Conservation (phyloP, 2,797 vertebrate genomes). For the Sebastes melanostomus region DNA sequence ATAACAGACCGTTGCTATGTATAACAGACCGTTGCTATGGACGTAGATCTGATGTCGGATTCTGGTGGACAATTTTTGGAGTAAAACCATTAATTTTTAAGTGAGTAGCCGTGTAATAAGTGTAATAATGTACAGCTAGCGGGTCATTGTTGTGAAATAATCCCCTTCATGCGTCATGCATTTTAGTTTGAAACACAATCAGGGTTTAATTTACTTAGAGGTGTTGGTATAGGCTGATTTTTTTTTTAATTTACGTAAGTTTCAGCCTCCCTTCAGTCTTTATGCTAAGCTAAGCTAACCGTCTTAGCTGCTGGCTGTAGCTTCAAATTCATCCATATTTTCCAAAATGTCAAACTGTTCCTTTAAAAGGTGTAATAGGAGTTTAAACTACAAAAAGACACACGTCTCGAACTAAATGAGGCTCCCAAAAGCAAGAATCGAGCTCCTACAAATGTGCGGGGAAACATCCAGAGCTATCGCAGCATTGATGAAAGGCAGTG, state of each 20-base stretch:
- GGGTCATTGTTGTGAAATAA: no score
- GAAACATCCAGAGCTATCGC: background rate
- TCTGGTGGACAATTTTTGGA: no score
- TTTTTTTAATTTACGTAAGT: background rate
- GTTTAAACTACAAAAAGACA: background rate
- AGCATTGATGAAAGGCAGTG: slow-evolving; percentile 44
- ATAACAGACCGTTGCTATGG: no score
- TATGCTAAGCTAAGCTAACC: background rate
- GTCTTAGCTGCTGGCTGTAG: background rate
- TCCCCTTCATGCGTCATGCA: no score
- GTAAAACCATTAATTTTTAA: no score
- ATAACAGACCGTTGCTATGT: no score
- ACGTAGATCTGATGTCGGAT: no score
- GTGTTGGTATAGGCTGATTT: background rate
- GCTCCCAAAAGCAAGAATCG: background rate
- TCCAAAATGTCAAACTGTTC: background rate
- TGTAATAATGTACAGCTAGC: no score
- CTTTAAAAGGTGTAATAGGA: background rate
- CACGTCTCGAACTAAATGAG: background rate
- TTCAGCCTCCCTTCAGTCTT: background rate
- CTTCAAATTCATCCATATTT: background rate
- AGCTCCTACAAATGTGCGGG: slow-evolving; percentile 6
- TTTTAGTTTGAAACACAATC: no score
- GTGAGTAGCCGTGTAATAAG: no score
- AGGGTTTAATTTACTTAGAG: background rate